Base-by-base conservation (phyloP, 2,888 invertebrate species). In the Chloromyia formosa region DNA sequence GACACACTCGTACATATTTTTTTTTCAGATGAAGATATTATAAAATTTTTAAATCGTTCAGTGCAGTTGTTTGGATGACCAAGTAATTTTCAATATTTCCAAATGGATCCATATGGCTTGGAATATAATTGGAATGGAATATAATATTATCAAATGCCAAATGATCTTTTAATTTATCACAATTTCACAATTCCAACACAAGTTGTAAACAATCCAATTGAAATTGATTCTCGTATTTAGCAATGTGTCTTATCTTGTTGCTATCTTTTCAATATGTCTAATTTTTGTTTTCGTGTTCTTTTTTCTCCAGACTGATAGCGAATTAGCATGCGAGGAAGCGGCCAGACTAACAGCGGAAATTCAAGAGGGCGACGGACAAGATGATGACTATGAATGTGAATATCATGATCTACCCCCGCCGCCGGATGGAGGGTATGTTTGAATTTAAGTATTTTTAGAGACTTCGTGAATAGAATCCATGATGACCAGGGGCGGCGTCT, bases 371-470 rank as follows among this genome's bases (percentile, higher is more conserved):
- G 89, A 88, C 56, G 89, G 88, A 72, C 89, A 87, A 79, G 90
- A 89, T 73, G 91, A 91, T 78, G 89, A 89, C 66, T 89, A 89
- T 78, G 89, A 89, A 79, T 90, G 90, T 83, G 90, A 93, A 82
- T 92, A 92, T 82, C 90, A 91, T 79, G 93, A 92, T 80, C 87
- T 94, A 77, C 95, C 95, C 22, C 94, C 94, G 74, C 94, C 95
- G 72, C 95, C 95, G 53, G 95, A 95, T 84, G 94, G 94, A 78
- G 97, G 97, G 69, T 96, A 94, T 87, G 95, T 95, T 95, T 0
- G 42, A 42, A 42, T 42, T n/a, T n/a, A n/a, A n/a, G n/a, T n/a
- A n/a, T n/a, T n/a, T n/a, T n/a, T n/a, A n/a, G n/a, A n/a, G n/a
- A n/a, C n/a, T n/a, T n/a, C n/a, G n/a, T n/a, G n/a, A n/a, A n/a